Evolutionary conservation across 2,888 invertebrate species (phyloP), one percentile per base, ranked within the genome.

Genomic region (Phyllotreta cruciferae): DNA sequence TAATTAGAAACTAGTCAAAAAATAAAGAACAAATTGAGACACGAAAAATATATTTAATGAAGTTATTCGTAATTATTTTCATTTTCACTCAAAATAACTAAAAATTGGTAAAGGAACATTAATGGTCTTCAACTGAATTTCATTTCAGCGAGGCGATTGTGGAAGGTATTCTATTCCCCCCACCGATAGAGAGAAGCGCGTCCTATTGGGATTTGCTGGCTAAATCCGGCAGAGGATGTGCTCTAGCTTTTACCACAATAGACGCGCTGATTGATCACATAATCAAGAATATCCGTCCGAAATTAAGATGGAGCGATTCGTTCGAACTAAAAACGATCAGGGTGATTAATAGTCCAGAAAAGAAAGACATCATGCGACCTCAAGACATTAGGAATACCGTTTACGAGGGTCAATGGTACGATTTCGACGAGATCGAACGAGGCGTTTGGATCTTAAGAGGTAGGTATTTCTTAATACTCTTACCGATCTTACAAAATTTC

Each of bases 381-480:
- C 72, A 70, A n/a, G 69, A 73, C 37, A 63, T 62, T 60, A 63
- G 60, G 44, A 63, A 50, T 61, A 70, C 74, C 38, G 69, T 71
- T 0, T 76, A 77, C 56, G 68, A 68, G 3, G 80, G 80, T 5
- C 73, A 79, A 61, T 81, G 81, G 80, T 76, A 77, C 62, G 71
- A 74, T 24, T 82, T 81, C 57, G 70, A 71, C n/a, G 81, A 82
- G 67, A 66, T 81, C 6, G 78, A 78, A 34, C 70, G 74, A 11
- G 79, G 80, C 11, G 71, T 72, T 57, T 81, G 82, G 82, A 81
- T 81, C 50, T 60, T 81, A 9, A 74, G 80, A 71, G 79, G 79
- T 76, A 66, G 10, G 50, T 2, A 47, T 11, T n/a, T 44, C 38
- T 44, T 44, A 10, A 34, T 47, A 34, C 8, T 14, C 34, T 9